A percentile compares a stretch with the other conserved stretches of the same genome.
Conservation (phyloP, 2,888 invertebrate species). For the Polietes domitor region DNA sequence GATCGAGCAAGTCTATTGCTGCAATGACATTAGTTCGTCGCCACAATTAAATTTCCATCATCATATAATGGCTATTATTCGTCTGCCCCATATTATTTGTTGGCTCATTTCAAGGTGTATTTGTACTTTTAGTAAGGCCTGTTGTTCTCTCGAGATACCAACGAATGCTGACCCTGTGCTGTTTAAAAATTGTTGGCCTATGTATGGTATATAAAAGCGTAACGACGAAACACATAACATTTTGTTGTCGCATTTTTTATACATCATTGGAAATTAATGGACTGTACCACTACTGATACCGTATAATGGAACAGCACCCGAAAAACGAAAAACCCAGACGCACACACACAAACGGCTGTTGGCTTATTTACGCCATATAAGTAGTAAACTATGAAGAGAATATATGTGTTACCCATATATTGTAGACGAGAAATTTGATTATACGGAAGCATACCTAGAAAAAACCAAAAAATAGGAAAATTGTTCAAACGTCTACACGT, state of each 20-base stretch:
- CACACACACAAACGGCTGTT: conserved; percentile 33
- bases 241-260: conserved; percentile 77
- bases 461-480: neutral
- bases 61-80: no score
- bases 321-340: neutral
- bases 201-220: neutral
- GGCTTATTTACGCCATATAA: neutral
- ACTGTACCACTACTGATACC: conserved; percentile 77
- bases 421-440: neutral
- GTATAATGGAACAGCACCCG: conserved; percentile 50
- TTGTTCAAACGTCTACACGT: no score
- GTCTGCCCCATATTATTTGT: no score
- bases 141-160: no score
- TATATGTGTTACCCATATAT: conserved; percentile 18
- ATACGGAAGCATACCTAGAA: neutral
- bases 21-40: no score
- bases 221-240: conserved; percentile 23
- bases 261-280: conserved; percentile 78
- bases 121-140: no score
- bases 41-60: no score
- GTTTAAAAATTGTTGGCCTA: conserved; percentile 20
- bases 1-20: no score
- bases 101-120: no score
- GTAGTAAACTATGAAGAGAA: neutral
- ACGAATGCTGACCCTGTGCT: neutral